A percentile compares a stretch with the other conserved stretches of the same genome.
phyloP scores from a whole-genome alignment of 2,113 vertebrate genomes.

The Climacteris rufus region DNA sequence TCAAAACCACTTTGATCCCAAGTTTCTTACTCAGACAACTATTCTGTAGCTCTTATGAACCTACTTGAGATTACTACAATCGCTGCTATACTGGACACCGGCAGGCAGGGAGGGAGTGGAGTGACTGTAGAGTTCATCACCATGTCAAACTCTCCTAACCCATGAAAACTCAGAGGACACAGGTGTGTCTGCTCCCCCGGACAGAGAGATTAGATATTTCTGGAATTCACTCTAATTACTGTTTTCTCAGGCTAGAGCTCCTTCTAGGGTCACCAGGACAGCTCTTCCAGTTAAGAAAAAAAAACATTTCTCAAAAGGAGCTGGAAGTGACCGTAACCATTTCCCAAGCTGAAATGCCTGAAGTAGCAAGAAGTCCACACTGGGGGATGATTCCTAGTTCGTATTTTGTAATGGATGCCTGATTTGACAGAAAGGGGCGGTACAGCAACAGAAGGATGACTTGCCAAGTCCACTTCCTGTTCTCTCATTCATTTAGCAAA shows the following conservation, averaged over 20 bases:
- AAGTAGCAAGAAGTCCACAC: neutral
- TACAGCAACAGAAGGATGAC: neutral
- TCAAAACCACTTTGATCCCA: neutral
- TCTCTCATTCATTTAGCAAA: constrained; percentile 64
- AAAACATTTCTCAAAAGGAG: neutral
- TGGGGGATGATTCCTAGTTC: neutral
- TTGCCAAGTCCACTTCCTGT: constrained; percentile 69
- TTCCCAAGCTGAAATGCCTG: neutral
- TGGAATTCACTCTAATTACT: neutral
- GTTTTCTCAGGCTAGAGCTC: neutral
- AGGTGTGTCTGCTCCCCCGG: neutral
- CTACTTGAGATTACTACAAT: neutral
- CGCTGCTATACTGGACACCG: neutral
- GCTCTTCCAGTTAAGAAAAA: neutral
- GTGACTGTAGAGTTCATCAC: neutral
- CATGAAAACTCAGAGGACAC: neutral
- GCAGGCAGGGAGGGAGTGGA: accelerated
- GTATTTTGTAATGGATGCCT: constrained; percentile 30
- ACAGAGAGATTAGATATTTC: neutral
- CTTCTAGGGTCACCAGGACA: neutral
- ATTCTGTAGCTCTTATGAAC: neutral
- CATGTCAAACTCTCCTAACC: neutral
- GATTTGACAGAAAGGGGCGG: constrained; percentile 30
- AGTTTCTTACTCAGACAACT: neutral
- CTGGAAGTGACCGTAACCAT: neutral